Evolutionary conservation across 2,888 invertebrate species (phyloP), one percentile per base, ranked within the genome.

Genomic region (Drosophila pegasa): DNA sequence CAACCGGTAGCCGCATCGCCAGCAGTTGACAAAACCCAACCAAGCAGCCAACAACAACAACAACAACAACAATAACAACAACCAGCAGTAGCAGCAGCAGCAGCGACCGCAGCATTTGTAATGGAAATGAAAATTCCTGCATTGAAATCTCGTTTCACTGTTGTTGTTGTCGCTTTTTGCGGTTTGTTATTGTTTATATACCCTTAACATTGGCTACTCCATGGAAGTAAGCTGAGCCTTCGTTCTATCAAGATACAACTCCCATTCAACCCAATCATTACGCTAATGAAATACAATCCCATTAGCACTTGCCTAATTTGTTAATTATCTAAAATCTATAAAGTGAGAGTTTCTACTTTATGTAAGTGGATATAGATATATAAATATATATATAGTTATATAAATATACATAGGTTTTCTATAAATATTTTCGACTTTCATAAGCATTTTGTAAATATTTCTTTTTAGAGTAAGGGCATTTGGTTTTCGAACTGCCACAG

Each of bases 91-190:
- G 52, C 52, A 60, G n/a, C 60, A 61, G 18, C 63, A 58, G 5
- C 45, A 71, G 63, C 65, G 64, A 58, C 63, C 60, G 55, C 81
- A 81, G 70, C 77, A 78, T 80, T 83, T 83, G 83, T 83, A 82
- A 82, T 86, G 86, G 67, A 78, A 86, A 83, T 86, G 86, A 66
- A 75, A 80, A 86, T 86, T 82, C 75, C 80, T 78, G 78, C 83
- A 83, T 86, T 83, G 80, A 86, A 86, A 80, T 80, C 80, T 80
- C 64, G 82, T 82, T 82, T 82, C 66, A 60, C 82, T 65, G 50
- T 31, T 58, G 43, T 52, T 41, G 57, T 75, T 54, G 37, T 51
- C 58, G 57, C 37, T 54, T 65, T 83, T 78, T 83, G 82, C 68
- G 81, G 85, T 64, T 50, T 68, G 47, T 47, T 71, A 68, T 69